These are phyloP conservation scores for Lytechinus pictus DNA, from an alignment of 35 echinoderm and acorn worm genomes.

Conservation along the genomic window DNA sequence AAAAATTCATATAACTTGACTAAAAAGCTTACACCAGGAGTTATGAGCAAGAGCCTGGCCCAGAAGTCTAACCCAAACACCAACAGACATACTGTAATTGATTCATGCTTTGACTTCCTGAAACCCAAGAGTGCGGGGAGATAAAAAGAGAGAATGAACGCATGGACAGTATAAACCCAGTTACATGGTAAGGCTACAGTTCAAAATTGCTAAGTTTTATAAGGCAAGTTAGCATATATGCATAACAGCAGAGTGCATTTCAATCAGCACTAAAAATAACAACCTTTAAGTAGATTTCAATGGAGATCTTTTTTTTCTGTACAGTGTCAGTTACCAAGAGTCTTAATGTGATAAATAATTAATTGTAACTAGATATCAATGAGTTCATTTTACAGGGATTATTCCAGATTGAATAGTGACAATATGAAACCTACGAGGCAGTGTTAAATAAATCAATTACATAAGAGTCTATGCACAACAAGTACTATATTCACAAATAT, in stretches of 20 bases:
- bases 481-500: slow-evolving; percentile 59
- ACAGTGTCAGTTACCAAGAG: background rate
- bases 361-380: background rate
- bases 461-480: background rate
- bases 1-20: no score
- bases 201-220: slow-evolving; percentile 32
- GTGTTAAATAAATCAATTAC: slow-evolving; percentile 46
- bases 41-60: background rate
- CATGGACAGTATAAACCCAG: background rate
- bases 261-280: background rate
- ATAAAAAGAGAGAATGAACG: background rate
- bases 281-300: slow-evolving; percentile 43
- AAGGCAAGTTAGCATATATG: slow-evolving; percentile 42
- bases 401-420: slow-evolving; percentile 7
- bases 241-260: slow-evolving; percentile 6
- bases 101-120: slow-evolving; percentile 20
- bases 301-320: background rate
- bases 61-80: background rate
- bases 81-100: slow-evolving; percentile 1
- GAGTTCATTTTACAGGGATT: slow-evolving; percentile 2
- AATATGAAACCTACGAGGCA: slow-evolving; percentile 26
- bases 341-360: background rate
- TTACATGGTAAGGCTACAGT: background rate
- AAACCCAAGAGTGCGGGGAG: slow-evolving; percentile 6
- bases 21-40: no score